Conservation (phyloP, 2,113 vertebrate genomes). For the Bubalus kerabau region DNA sequence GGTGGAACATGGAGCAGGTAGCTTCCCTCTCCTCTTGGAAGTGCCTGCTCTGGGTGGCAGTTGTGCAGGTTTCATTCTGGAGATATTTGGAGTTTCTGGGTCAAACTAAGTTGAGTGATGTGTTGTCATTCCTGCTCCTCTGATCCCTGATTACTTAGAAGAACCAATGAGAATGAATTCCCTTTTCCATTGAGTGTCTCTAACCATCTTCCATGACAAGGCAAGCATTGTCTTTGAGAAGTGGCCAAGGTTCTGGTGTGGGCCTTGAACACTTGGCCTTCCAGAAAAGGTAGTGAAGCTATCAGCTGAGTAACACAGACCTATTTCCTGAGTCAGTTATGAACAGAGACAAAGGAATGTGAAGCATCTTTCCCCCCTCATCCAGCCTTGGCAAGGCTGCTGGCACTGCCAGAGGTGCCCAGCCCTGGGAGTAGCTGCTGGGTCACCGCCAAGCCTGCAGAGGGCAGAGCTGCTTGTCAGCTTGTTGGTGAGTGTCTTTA, state of each 20-base stretch:
- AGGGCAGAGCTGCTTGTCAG: not conserved
- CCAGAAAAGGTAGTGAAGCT: not conserved
- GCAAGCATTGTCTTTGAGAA: not conserved
- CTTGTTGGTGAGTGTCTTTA: not conserved
- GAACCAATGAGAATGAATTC: not conserved
- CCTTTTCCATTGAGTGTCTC: not conserved
- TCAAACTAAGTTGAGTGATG: not conserved
- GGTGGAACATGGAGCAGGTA: not conserved
- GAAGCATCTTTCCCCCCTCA: not conserved
- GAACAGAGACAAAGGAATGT: conserved; percentile 49
- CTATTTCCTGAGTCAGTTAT: conserved; percentile 53
- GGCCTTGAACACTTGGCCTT: conserved; percentile 65
- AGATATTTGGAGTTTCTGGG: not conserved
- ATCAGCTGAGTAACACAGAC: conserved; percentile 39
- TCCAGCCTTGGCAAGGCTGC: not conserved
- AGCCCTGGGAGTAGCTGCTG: not conserved
- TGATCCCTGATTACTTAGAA: not conserved
- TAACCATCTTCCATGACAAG: not conserved
- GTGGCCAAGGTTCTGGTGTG: conserved; percentile 56
- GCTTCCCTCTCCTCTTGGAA: not conserved
- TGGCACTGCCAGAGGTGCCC: not conserved
- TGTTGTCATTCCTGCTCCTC: not conserved
- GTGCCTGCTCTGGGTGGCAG: not conserved
- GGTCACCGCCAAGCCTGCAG: not conserved
- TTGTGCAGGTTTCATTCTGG: not conserved